These are phyloP conservation scores for Eublepharis macularius DNA, from an alignment of 2,113 vertebrate species.

Conservation along the genomic window DNA sequence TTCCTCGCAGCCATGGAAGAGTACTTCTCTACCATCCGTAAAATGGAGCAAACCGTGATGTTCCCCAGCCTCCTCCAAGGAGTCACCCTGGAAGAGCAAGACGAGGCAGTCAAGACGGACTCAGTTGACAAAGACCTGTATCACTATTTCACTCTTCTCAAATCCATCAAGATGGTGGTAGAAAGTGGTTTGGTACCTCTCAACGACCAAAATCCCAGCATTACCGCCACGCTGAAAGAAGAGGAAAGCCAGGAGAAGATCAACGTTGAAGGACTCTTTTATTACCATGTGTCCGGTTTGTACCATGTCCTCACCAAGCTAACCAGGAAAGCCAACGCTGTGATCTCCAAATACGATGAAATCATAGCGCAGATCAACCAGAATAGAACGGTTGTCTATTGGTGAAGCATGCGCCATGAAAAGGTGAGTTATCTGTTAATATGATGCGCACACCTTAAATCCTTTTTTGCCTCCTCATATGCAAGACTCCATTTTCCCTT, in stretches of 20 bases:
- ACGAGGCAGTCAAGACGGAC: not conserved
- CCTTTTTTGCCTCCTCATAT: too few species aligned
- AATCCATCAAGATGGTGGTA: slow-evolving; percentile 73
- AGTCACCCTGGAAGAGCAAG: slow-evolving; percentile 56
- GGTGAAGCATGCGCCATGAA: too few species aligned
- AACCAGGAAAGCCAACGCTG: slow-evolving; percentile 78
- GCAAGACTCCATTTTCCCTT: too few species aligned
- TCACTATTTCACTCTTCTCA: slow-evolving; percentile 78
- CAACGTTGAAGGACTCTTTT: slow-evolving; percentile 78
- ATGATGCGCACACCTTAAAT: too few species aligned
- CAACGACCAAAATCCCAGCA: slow-evolving; percentile 55
- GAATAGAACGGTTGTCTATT: slow-evolving; percentile 39
- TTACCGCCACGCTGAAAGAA: not conserved
- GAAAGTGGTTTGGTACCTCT: slow-evolving; percentile 71
- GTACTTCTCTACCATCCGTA: slow-evolving; percentile 77
- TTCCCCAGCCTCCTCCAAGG: slow-evolving; percentile 89
- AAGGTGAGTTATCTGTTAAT: too few species aligned
- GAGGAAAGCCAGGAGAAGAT: slow-evolving; percentile 43
- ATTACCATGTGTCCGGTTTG: slow-evolving; percentile 83
- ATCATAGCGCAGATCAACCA: slow-evolving; percentile 74
- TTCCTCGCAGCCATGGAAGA: slow-evolving; percentile 72
- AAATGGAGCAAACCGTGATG: slow-evolving; percentile 91
- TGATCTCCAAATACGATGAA: slow-evolving; percentile 85
- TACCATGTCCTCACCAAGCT: slow-evolving; percentile 82
- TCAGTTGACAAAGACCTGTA: slow-evolving; percentile 70